Evolutionary conservation across 2,888 invertebrate species (phyloP), one percentile per base, ranked within the genome.

Genomic region (Dyspetes luteomarginatus): DNA sequence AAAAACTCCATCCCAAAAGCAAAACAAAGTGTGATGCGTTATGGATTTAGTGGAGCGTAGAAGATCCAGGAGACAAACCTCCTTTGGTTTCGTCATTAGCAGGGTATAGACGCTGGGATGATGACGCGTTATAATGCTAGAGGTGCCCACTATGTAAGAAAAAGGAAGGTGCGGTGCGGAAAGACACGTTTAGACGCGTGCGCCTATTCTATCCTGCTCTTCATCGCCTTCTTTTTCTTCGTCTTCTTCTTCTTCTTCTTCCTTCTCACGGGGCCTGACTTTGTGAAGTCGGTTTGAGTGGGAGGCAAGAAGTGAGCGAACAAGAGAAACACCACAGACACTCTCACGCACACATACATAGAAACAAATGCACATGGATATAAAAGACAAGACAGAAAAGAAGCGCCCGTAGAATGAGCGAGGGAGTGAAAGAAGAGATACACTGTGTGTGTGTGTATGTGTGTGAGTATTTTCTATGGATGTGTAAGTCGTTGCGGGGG

Each of bases 401-500:
- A 64, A 45, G 24, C 64, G 41, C 19, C 17, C 24, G 55, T 43
- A 41, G 55, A 45, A 56, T 12, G 48, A 22, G 58, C 64, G 64
- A 45, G 48, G n/a, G 74, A 65, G 41, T 26, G 65, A 43, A 72
- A 41, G 64, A 52, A 36, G 43, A 52, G 48, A 26, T 43, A 52
- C n/a, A 50, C 41, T 55, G 71, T 64, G 52, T 5, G 64, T 48
- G 78, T 64, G 60, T 56, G 65, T 55, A 43, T 45, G 69, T 60
- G 69, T 74, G 78, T 75, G 82, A 56, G 69, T 71, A 60, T 75
- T 36, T 50, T 60, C 72, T 79, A 79, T 82, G 83, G 83, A 78
- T 81, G 82, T 73, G 81, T 83, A 77, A 81, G 82, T 85, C 82
- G 65, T 81, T 88, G 89, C 92, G 92, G 92, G 91, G 91, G 91